Base-by-base conservation (phyloP, 2,888 invertebrate genomes). In the Ophonus ardosiacus region DNA sequence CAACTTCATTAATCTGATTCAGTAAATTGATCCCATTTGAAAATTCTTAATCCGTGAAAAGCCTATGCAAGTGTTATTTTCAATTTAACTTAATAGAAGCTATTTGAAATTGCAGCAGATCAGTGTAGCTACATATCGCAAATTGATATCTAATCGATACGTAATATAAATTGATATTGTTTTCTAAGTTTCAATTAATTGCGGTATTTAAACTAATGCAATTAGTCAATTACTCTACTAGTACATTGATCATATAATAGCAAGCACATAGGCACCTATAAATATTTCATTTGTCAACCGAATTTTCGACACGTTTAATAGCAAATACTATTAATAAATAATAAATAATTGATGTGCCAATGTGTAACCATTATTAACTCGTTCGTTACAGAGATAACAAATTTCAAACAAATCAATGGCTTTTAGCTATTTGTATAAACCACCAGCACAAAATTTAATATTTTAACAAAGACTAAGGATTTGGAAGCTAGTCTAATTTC, bases 151-250 rank as follows among this genome's bases (percentile, higher is more conserved):
- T 38, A 31, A 68, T 68, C 31, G n/a, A 68, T 68, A 15, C 31
- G n/a, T 68, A 51, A 51, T 74, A 74, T 17, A 74, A 74, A 74
- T n/a, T 21, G 74, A 43, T 51, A 38, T 13, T 38, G 43, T 56
- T 40, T 40, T 74, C 56, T 74, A 74, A 74, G 74, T 43, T 71
- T 71, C 43, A 71, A 71, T 43, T 74, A 18, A 38, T 38, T 38
- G 24, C 51, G 43, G 74, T 74, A 51, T 74, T 74, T 74, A 51
- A 74, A 74, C 17, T 51, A 74, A 74, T 51, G 56, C 74, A 74
- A 74, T 74, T 74, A 74, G 18, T 74, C 18, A 18, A 18, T 51
- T 74, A 74, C 51, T 74, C 51, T 10, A 38, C n/a, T n/a, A 13
- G 18, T 17, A 51, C 43, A 74, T 74, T 51, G 43, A 74, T 74